A percentile compares a stretch with the other conserved stretches of the same genome.
Conservation (phyloP, 2,113 vertebrate species). For the Leuciscus idus region DNA sequence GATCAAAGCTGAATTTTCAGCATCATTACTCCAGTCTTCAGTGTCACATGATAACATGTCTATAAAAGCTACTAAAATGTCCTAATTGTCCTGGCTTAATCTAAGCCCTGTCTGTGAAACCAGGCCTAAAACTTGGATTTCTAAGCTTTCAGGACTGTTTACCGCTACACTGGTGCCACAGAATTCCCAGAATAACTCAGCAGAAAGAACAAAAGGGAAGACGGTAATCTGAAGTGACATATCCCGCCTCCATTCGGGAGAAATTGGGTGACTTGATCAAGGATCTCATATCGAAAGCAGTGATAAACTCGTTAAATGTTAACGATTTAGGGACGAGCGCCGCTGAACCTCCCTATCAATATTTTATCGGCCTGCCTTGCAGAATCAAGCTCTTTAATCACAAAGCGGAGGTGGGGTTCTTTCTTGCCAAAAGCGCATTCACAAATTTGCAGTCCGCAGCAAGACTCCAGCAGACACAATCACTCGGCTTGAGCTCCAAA, state of each 20-base stretch:
- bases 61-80: no score
- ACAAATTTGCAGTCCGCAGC: conserved; percentile 16
- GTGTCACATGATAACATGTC: neutral
- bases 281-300: conserved; percentile 32
- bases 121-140: neutral
- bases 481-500: neutral
- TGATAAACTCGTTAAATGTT: conserved; percentile 36
- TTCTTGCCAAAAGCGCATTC: conserved; percentile 27
- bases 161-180: neutral
- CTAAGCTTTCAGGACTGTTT: neutral
- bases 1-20: neutral
- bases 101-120: no score
- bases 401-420: conserved; percentile 19
- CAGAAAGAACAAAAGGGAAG: conserved; percentile 3
- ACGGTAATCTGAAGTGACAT: conserved; percentile 17
- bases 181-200: conserved; percentile 11
- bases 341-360: conserved; percentile 34
- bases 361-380: conserved; percentile 35
- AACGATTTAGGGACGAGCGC: conserved; percentile 34
- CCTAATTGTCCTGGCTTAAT: no score
- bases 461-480: neutral
- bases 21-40: neutral
- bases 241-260: neutral
- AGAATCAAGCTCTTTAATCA: conserved; percentile 33
- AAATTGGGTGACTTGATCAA: conserved; percentile 38